Evolutionary conservation across 2,888 invertebrate genomes (phyloP), one percentile per base, ranked within the genome.

Genomic region (Anarsia innoxiella): DNA sequence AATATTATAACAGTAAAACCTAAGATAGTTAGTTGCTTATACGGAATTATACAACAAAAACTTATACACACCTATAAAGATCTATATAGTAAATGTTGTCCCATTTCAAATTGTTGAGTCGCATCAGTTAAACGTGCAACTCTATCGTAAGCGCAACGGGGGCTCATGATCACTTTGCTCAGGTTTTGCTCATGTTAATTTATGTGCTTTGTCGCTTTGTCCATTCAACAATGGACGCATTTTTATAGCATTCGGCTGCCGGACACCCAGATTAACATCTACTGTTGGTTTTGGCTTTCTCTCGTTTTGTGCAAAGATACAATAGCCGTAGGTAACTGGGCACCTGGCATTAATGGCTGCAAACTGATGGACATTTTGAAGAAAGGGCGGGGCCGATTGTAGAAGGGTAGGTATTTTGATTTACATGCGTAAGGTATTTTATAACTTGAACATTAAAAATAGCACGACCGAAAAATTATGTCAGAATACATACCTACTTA

Each of bases 161-260:
- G 62, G 73, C 66, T 78, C 79, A 74, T 79, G 80, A 84, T 84
- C 82, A 82, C 80, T 78, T 73, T 71, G 77, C 80, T 75, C 67
- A 70, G 80, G 82, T 78, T 78, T 73, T 70, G 77, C 80, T 74
- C 67, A 71, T 71, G 75, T 76, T 83, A 83, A 84, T 84, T 84
- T 84, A 83, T 83, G 83, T 83, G 67, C 73, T 82, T 82, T 83
- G 83, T 79, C 56, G 70, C 67, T 59, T 82, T 83, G 79, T 83
- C 60, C 70, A 53, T 44, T 48, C 35, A 43, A 78, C 77, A 78
- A 78, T 67, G 44, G 66, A 36, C 51, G 47, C 67, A 75, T 78
- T 83, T 61, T 83, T 83, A 80, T 78, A 78, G 71, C 62, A 51
- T 67, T 73, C 66, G 64, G 68, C 74, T 78, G 80, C 83, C 67